Evolutionary conservation across 1,140 invertebrate species (phyloP).

Genomic region (Meloidogyne hapla): DNA sequence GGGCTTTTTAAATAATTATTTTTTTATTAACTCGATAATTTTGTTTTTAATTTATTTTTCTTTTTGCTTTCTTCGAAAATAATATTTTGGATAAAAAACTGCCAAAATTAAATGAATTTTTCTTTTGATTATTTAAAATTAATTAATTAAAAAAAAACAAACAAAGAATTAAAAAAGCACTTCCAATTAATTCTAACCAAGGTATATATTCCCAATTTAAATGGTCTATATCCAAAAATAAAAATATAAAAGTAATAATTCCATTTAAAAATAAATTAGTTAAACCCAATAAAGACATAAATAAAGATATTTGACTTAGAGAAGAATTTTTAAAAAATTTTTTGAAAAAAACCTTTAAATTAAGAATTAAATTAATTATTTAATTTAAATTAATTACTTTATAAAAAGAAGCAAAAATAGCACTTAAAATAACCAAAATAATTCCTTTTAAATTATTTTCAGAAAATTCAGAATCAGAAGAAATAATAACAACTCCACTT

Average conservation of each 20-base stretch:
- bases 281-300: constrained; percentile 59
- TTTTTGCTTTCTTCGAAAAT: too few species aligned
- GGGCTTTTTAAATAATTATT: too few species aligned
- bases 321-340: constrained; percentile 49
- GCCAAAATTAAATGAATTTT: too few species aligned
- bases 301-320: constrained; percentile 62
- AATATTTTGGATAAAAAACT: too few species aligned
- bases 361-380: constrained; percentile 10
- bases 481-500: constrained; percentile 57
- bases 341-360: constrained; percentile 55
- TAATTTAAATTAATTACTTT: constrained; percentile 45
- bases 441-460: constrained; percentile 45
- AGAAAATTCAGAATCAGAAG: constrained; percentile 49
- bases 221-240: constrained; percentile 47
- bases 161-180: constrained; percentile 51
- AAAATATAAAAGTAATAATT: constrained; percentile 46
- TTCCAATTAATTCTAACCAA: constrained; percentile 49
- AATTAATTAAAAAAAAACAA: not conserved
- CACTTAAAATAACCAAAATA: constrained; percentile 48
- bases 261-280: constrained; percentile 53
- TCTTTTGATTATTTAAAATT: too few species aligned
- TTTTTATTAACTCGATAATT: too few species aligned
- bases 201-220: constrained; percentile 55
- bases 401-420: constrained; percentile 56
- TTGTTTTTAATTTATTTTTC: too few species aligned